Evolutionary conservation across 2,888 invertebrate genomes (phyloP).

Genomic region (Mellilla xanthometata): DNA sequence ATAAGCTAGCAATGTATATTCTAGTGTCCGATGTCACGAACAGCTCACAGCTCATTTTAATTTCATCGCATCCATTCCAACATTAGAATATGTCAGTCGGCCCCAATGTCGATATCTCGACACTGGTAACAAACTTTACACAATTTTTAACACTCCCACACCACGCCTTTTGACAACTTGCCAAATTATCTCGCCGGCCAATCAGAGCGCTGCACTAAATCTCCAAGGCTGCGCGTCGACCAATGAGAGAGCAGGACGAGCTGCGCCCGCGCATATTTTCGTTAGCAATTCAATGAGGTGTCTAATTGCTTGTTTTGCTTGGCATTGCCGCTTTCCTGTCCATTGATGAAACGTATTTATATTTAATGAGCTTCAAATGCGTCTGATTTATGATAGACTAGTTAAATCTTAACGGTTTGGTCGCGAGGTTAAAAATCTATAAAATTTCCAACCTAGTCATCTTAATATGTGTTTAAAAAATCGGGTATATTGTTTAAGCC

Average conservation of each 20-base stretch:
- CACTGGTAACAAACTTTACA: too few species aligned
- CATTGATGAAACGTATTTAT: slow-evolving; percentile 45
- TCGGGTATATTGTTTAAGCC: too few species aligned
- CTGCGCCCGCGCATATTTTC: slow-evolving; percentile 69
- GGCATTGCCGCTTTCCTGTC: slow-evolving; percentile 43
- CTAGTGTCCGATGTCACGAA: too few species aligned
- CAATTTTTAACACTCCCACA: slow-evolving; percentile 29
- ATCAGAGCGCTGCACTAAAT: slow-evolving; percentile 39
- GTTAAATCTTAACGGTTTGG: too few species aligned
- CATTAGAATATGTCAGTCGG: slow-evolving; percentile 15
- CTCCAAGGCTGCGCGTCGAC: slow-evolving; percentile 41
- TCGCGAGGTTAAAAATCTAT: too few species aligned
- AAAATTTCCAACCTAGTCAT: too few species aligned
- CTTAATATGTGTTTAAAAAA: too few species aligned
- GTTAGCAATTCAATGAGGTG: slow-evolving; percentile 68
- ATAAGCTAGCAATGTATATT: too few species aligned
- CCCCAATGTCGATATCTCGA: slow-evolving; percentile 23
- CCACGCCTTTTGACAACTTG: slow-evolving; percentile 70
- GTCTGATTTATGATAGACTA: slow-evolving; percentile 19
- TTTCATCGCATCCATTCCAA: slow-evolving; percentile 22
- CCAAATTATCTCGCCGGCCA: slow-evolving; percentile 62
- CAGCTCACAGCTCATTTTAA: slow-evolving; percentile 4
- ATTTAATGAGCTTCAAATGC: slow-evolving; percentile 31
- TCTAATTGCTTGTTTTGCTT: slow-evolving; percentile 65
- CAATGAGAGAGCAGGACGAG: slow-evolving; percentile 45